A percentile compares a stretch with the other conserved stretches of the same genome.
Evolutionary conservation across 1,140 invertebrate genomes (phyloP).

Genomic region (Drosophila funebris): DNA sequence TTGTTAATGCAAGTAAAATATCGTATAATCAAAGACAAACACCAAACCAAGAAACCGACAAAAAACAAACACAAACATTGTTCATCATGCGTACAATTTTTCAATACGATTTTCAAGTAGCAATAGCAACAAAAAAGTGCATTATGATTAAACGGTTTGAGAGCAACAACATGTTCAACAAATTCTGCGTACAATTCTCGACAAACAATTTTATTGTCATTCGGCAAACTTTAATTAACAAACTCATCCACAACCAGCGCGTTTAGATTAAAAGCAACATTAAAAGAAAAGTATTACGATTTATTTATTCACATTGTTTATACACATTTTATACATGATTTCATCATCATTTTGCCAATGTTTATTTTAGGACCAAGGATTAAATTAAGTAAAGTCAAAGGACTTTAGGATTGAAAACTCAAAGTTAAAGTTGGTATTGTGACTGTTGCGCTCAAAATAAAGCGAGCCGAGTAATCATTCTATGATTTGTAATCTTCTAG

Average conservation of each 20-base stretch:
- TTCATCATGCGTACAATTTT: slow-evolving; percentile 44
- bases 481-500: too few species aligned
- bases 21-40: slow-evolving; percentile 43
- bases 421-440: too few species aligned
- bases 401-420: too few species aligned
- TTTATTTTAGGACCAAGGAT: too few species aligned
- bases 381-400: too few species aligned
- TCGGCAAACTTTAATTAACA: slow-evolving; percentile 20
- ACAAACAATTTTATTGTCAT: slow-evolving; percentile 22
- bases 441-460: too few species aligned
- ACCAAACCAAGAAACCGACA: slow-evolving; percentile 20
- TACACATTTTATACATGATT: background rate
- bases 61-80: background rate
- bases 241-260: slow-evolving; percentile 10
- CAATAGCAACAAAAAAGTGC: slow-evolving; percentile 21
- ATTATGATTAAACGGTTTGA: slow-evolving; percentile 37
- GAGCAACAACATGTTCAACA: slow-evolving; percentile 35
- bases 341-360: too few species aligned
- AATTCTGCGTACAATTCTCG: slow-evolving; percentile 22
- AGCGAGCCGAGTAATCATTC: too few species aligned
- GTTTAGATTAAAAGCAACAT: slow-evolving; percentile 30
- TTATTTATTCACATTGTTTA: background rate
- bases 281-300: slow-evolving; percentile 1
- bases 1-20: slow-evolving; percentile 35
- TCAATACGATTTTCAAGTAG: slow-evolving; percentile 32